Evolutionary conservation across 2,888 invertebrate species (phyloP).

Genomic region (Xylocampa areola): DNA sequence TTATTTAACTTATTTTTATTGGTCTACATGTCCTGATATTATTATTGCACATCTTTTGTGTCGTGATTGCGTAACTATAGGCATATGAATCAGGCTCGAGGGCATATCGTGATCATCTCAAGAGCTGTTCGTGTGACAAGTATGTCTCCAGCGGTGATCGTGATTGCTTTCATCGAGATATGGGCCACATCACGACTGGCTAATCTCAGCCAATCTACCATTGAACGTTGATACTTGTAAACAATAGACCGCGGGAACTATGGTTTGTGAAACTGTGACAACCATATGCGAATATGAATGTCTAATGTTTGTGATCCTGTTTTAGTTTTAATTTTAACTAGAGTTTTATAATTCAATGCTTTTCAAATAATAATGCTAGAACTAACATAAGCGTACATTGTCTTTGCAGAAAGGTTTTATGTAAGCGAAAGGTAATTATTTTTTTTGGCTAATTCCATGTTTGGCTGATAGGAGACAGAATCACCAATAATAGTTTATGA

Average conservation of each 20-base stretch:
- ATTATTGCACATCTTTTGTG: constrained; percentile 22
- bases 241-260: constrained; percentile 65
- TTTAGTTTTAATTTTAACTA: constrained; percentile 7
- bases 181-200: constrained; percentile 73
- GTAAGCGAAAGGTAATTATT: no score
- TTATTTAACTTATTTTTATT: no score
- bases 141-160: constrained; percentile 69
- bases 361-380: neutral
- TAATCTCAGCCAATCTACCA: constrained; percentile 70
- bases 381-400: neutral
- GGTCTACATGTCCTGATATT: constrained; percentile 2
- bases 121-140: constrained; percentile 70
- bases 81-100: constrained; percentile 38
- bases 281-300: constrained; percentile 47
- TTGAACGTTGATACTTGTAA: constrained; percentile 57
- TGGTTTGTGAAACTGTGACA: constrained; percentile 54
- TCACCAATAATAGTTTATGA: constrained; percentile 42
- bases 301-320: constrained; percentile 4
- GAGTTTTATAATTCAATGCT: neutral
- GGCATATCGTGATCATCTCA: constrained; percentile 62
- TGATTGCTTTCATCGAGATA: constrained; percentile 84
- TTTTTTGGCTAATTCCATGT: no score
- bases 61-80: constrained; percentile 31
- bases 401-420: neutral
- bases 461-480: constrained; percentile 40